A percentile compares a stretch with the other conserved stretches of the same genome.
These are phyloP conservation scores for Lepus oiostolus DNA, from an alignment of 2,797 vertebrate species.

Conservation along the genomic window DNA sequence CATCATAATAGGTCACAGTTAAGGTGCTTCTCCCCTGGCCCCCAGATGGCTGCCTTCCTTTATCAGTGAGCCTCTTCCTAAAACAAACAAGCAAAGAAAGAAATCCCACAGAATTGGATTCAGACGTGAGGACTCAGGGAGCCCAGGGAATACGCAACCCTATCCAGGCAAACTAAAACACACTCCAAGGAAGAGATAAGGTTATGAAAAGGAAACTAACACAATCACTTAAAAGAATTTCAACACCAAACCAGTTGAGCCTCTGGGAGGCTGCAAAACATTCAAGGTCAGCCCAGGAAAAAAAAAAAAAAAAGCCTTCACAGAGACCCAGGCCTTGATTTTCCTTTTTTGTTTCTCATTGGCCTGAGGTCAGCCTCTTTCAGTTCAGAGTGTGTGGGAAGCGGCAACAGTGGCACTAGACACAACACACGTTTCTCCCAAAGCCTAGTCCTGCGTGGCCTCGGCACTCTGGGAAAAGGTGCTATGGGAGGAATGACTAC, in stretches of 20 bases:
- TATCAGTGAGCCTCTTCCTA: conserved; percentile 74
- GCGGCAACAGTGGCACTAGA: not conserved
- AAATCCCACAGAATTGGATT: conserved; percentile 81
- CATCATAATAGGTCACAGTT: not conserved
- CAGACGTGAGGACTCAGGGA: conserved; percentile 63
- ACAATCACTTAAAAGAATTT: conserved; percentile 82
- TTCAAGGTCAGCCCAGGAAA: conserved; percentile 16
- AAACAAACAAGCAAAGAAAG: conserved; percentile 80
- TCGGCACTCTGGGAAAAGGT: not conserved
- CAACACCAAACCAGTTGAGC: conserved; percentile 42
- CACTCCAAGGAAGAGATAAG: conserved; percentile 83
- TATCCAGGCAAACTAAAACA: conserved; percentile 78
- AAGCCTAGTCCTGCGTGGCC: not conserved
- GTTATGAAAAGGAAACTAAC: conserved; percentile 75
- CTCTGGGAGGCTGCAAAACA: conserved; percentile 37
- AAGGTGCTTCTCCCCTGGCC: not conserved
- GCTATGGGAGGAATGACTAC: not conserved
- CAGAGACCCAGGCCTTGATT: not conserved
- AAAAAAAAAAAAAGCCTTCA: conserved; percentile 51
- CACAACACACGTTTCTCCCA: conserved; percentile 40
- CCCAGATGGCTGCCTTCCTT: conserved; percentile 37
- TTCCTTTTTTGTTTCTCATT: conserved; percentile 70
- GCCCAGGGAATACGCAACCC: conserved; percentile 42
- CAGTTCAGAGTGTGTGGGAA: conserved; percentile 30
- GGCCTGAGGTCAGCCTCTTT: conserved; percentile 41